Evolutionary conservation across 1,140 invertebrate species (phyloP), one percentile per base, ranked within the genome.

Genomic region (Planococcus citri): DNA sequence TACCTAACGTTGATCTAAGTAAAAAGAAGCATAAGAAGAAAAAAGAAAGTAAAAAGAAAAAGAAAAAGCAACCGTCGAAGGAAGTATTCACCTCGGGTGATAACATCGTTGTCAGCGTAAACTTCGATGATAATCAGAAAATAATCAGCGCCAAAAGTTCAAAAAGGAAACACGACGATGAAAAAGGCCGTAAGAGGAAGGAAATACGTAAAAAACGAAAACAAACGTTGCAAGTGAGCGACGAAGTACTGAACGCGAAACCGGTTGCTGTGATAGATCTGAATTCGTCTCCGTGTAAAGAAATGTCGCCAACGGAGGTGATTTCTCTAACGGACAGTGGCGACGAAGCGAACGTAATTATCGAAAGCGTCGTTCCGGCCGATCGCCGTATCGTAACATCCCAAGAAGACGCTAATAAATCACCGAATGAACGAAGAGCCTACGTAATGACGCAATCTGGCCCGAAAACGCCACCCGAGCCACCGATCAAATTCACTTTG

Each of bases 31-130:
- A 51, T 17, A 51, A 51, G n/a, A 51, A 51, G 41, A 51, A 51
- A 20, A 51, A 51, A 51, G 41, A 51, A 20, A 17, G 10, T 14
- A 51, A 51, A 20, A 51, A 51, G 41, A 51, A 51, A 51, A 51
- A 51, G 17, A 51, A 51, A n/a, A 51, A 51, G 0, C 82, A 84
- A 0, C 88, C 89, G 1, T 88, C 86, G 0, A 95, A 95, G 77
- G 91, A 94, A 79, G 90, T 95, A 0, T 94, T 93, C 75, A 89
- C 91, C 0, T 92, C 91, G 25, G 92, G 92, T 3, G 91, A 94
- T 78, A 94, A 93, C 76, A 94, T 95, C 69, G 81, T 94, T 29
- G 91, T 95, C 0, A 94, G 91, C 77, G 90, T 95, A 6, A 93
- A 90, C 78, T 95, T 94, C 77, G 89, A 78, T 17, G 41, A 51